Percentiles rank a stretch among this genome's conserved stretches.
These are phyloP conservation scores for Ferdinandea cuprea DNA, from an alignment of 2,888 invertebrate genomes.

Conservation along the genomic window DNA sequence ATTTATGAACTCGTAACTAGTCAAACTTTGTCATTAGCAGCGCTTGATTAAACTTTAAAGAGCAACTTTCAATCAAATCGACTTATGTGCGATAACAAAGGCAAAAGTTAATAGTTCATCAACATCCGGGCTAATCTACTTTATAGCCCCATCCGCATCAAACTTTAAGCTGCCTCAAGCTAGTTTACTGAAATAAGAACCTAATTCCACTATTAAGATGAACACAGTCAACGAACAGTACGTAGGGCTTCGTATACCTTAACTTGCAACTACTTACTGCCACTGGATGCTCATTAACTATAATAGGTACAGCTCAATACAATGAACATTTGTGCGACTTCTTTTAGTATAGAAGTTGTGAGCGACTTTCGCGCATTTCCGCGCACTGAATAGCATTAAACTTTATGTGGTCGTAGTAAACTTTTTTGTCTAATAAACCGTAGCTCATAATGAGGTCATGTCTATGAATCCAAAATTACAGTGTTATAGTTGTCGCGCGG, in stretches of 20 bases:
- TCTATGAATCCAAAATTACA: slow-evolving; percentile 24
- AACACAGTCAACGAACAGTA: neutral
- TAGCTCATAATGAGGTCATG: slow-evolving; percentile 50
- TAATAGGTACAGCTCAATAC: neutral
- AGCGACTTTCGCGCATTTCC: slow-evolving; percentile 36
- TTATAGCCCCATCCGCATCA: too few species aligned
- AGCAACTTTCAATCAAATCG: too few species aligned
- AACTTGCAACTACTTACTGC: neutral
- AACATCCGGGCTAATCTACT: too few species aligned
- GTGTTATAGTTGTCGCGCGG: neutral
- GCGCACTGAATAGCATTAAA: slow-evolving; percentile 50
- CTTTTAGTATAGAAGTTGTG: slow-evolving; percentile 26
- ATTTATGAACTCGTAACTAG: too few species aligned
- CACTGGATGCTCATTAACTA: slow-evolving; percentile 6
- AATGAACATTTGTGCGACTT: slow-evolving; percentile 38
- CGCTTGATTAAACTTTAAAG: too few species aligned
- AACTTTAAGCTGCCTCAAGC: neutral
- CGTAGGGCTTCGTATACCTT: slow-evolving; percentile 13
- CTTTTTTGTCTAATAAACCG: slow-evolving; percentile 44
- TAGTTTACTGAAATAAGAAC: neutral
- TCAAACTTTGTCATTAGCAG: too few species aligned
- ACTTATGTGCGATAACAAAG: too few species aligned
- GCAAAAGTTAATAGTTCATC: too few species aligned
- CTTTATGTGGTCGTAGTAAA: neutral
- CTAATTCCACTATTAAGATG: neutral